Evolutionary conservation across 2,797 vertebrate genomes (phyloP).

Genomic region (Scolopax rusticola): DNA sequence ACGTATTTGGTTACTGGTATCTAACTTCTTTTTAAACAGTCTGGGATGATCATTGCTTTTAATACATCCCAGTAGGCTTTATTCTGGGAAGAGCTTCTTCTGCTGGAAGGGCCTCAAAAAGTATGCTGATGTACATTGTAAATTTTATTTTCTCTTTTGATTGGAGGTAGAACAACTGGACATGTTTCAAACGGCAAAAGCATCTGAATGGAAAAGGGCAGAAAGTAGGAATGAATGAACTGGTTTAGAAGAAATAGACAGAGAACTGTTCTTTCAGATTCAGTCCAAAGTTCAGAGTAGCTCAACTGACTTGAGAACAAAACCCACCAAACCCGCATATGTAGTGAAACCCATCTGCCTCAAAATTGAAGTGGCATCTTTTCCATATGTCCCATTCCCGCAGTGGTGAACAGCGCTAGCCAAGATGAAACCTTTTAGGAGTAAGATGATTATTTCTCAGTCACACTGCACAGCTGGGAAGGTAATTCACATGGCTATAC

Average conservation of each 20-base stretch:
- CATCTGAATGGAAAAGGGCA: not conserved
- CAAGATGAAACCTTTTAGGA: not conserved
- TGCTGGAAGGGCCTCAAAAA: slow-evolving; percentile 25
- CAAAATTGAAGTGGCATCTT: not conserved
- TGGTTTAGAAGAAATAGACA: not conserved
- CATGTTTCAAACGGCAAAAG: not conserved
- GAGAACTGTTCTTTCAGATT: not conserved
- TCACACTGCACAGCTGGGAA: not conserved
- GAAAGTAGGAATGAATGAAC: not conserved
- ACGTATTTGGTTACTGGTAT: slow-evolving; percentile 5
- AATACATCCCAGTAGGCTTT: slow-evolving; percentile 25
- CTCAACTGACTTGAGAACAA: not conserved
- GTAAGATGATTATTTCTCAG: not conserved
- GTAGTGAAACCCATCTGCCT: not conserved
- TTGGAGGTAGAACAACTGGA: not conserved
- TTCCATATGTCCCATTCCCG: not conserved
- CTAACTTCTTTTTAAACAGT: slow-evolving; percentile 13
- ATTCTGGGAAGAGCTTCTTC: not conserved
- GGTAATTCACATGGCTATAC: not conserved
- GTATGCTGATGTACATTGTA: fast-evolving
- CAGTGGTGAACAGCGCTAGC: not conserved
- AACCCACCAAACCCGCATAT: not conserved
- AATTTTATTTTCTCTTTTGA: slow-evolving; percentile 24
- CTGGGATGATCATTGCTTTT: slow-evolving; percentile 51
- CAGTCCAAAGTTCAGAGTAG: not conserved